Base-by-base conservation (phyloP, 2,888 invertebrate genomes). In the Amphipyra berbera region DNA sequence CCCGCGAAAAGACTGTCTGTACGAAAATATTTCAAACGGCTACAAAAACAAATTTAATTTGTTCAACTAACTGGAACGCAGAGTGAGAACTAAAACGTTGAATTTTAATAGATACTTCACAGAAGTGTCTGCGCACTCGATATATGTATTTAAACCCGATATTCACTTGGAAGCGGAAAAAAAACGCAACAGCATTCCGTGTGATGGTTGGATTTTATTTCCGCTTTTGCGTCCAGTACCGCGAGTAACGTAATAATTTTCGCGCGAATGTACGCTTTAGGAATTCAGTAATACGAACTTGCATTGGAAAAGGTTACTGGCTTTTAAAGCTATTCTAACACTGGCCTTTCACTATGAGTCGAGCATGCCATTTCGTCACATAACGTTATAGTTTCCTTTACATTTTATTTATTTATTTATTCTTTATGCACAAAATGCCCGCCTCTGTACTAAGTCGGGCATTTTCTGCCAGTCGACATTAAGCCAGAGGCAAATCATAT, bases 1-100 rank as follows among this genome's bases (percentile, higher is more conserved):
- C 45, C 9, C 37, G 38, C 35, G 27, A 70, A 68, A 76, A 70
- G 47, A 60, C 65, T 7, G 27, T 40, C 61, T 14, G 27, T 9
- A 59, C 59, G 50, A 64, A 69, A 65, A 69, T 53, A 62, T 41
- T 69, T 61, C 47, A 52, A 63, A 42, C 49, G 30, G 44, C 69
- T 68, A 69, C 59, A 56, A 63, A 63, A 70, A 70, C 62, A 61
- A 61, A 61, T 68, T 61, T 68, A 59, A 66, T 64, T 72, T 67
- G 61, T 59, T 75, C 50, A 72, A 50, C 49, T 57, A 64, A 67
- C 64, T 71, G 52, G 54, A 70, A 70, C 59, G 61, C 53, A 61
- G 55, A 52, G 64, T 46, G 53, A 58, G 49, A 62, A 48, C 13
- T 60, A 55, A 67, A 74, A 70, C 54, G 61, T 27, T 57, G 59